These are phyloP conservation scores for Thyatira batis DNA, from an alignment of 2,888 invertebrate species.

Conservation along the genomic window DNA sequence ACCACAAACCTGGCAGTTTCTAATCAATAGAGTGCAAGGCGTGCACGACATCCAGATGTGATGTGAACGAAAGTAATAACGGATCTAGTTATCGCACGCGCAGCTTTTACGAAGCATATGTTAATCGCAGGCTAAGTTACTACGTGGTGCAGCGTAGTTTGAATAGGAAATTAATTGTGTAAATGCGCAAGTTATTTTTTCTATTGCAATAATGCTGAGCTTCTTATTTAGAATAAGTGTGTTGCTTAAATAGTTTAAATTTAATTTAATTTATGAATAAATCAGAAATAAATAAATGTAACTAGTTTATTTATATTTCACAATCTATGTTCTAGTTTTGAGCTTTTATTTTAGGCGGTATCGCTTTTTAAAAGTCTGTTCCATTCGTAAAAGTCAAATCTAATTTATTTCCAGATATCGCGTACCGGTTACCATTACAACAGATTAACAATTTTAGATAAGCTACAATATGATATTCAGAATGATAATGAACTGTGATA, in stretches of 20 bases:
- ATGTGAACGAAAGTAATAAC: constrained; percentile 60
- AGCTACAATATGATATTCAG: background rate
- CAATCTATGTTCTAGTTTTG: too few relatives aligned
- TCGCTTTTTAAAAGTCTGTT: background rate
- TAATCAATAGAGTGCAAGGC: constrained; percentile 57
- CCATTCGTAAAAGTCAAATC: background rate
- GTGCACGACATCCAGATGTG: constrained; percentile 58
- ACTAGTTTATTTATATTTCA: too few relatives aligned
- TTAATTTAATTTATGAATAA: too few relatives aligned
- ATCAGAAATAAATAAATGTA: too few relatives aligned
- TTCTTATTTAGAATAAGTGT: too few relatives aligned
- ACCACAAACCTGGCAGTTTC: constrained; percentile 58
- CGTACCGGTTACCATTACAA: background rate
- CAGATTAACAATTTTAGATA: background rate
- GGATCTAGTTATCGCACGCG: constrained; percentile 58
- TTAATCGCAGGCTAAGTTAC: background rate
- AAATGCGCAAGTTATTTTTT: too few relatives aligned
- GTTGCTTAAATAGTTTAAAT: too few relatives aligned
- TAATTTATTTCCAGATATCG: background rate
- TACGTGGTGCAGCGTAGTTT: background rate
- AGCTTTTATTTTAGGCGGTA: background rate
- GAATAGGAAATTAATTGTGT: background rate
- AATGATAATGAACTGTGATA: background rate
- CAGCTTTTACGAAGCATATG: constrained; percentile 36
- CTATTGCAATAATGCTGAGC: too few relatives aligned